Evolutionary conservation across 2,113 vertebrate genomes (phyloP), one percentile per base, ranked within the genome.

Genomic region (Athene cunicularia): DNA sequence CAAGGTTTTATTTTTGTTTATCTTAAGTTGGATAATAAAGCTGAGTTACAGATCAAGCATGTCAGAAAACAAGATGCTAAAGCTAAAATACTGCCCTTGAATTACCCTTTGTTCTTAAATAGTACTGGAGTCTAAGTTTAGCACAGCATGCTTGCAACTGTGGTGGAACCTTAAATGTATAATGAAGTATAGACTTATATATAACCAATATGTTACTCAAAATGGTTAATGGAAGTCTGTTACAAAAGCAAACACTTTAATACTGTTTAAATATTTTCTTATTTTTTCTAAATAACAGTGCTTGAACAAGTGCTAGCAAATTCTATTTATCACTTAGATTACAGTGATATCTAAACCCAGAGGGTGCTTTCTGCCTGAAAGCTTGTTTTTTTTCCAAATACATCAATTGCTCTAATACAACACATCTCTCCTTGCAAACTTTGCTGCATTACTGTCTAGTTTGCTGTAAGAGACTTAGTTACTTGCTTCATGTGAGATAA

Each of bases 301-400:
- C 66, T 94, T 82, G 77, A 85, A 64, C 5, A 68, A 86, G 30
- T 63, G 32, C 43, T 55, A 45, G 43, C 62, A 87, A 91, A 68
- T 94, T 87, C 14, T 91, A 0, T 56, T 88, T 83, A 58, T 88
- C 27, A 12, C 41, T 82, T 68, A 52, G 8, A 88, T 80, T 88
- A 37, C 18, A 77, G 24, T 37, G 66, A 43, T 92, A 47, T 27
- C 49, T 64, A 76, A 95, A 80, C 53, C 26, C 37, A 82, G 79
- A 72, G 71, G 22, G 30, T 95, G 28, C 35, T 80, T 90, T 86
- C 45, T 92, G 24, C 71, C 41, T 91, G 55, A 85, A 74, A 85
- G 52, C 84, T 81, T 80, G 59, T 56, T 90, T 81, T 93, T 93
- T 91, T 94, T 87, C 77, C 55, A 91, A 74, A 81, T 80, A 19